These are phyloP conservation scores for Calyptommatus sinebrachiatus DNA, from an alignment of 2,113 vertebrate species.

Conservation along the genomic window DNA sequence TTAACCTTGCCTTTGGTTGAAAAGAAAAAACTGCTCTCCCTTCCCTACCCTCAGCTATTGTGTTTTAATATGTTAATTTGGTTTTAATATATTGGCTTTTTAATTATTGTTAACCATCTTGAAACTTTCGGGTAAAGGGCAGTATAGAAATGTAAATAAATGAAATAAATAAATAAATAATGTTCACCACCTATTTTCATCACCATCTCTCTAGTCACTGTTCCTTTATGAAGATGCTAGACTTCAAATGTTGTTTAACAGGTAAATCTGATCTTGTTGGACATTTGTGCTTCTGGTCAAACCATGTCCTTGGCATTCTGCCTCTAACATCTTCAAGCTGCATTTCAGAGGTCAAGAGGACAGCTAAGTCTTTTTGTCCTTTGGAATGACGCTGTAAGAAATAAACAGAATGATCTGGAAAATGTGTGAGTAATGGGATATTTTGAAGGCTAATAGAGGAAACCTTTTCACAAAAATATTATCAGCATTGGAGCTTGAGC, in stretches of 20 bases:
- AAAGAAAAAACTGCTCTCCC: no score
- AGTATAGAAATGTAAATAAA: no score
- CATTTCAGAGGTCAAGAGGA: slow-evolving; percentile 48
- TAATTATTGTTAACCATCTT: no score
- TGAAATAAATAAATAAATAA: no score
- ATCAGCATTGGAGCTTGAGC: slow-evolving; percentile 33
- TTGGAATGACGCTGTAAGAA: slow-evolving; percentile 59
- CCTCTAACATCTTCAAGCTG: slow-evolving; percentile 25
- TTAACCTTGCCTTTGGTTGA: no score
- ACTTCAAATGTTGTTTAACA: slow-evolving; percentile 19
- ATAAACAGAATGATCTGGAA: slow-evolving; percentile 44
- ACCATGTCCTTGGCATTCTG: slow-evolving; percentile 23
- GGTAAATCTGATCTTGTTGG: slow-evolving; percentile 28
- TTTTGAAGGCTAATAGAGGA: slow-evolving; percentile 61
- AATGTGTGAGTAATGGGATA: slow-evolving; percentile 58
- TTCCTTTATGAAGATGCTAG: neutral
- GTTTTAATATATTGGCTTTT: no score
- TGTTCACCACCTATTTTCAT: no score
- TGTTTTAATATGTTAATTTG: no score
- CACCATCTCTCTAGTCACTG: no score
- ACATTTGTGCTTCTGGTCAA: slow-evolving; percentile 49
- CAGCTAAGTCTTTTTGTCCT: slow-evolving; percentile 40
- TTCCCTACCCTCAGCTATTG: no score
- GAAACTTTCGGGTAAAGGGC: no score
- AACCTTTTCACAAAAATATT: slow-evolving; percentile 57